These are phyloP conservation scores for Planococcus citri DNA, from an alignment of 1,140 invertebrate genomes.

Conservation along the genomic window DNA sequence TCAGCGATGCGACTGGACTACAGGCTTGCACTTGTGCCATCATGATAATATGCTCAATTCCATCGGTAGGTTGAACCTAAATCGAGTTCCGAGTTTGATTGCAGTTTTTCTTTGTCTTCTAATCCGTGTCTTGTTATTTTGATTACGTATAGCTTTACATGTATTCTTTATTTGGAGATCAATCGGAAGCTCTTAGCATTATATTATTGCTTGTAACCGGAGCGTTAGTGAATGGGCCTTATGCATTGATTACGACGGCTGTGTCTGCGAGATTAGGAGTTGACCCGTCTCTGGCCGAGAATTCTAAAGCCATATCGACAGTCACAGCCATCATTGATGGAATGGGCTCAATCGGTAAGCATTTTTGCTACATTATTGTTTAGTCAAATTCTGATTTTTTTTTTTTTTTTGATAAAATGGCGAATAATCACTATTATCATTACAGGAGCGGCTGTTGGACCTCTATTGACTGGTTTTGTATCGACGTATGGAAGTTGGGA, in stretches of 20 bases:
- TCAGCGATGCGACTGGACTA: conserved; percentile 72
- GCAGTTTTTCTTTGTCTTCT: not conserved
- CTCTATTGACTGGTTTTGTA: conserved; percentile 76
- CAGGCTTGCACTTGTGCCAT: conserved; percentile 69
- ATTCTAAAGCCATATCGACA: conserved; percentile 81
- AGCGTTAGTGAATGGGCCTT: conserved; percentile 83
- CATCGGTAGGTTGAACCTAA: conserved; percentile 32
- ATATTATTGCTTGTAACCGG: conserved; percentile 63
- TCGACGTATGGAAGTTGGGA: conserved; percentile 56
- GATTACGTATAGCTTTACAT: conserved; percentile 57
- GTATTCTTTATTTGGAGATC: conserved; percentile 43
- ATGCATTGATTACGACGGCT: conserved; percentile 89
- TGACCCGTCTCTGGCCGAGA: conserved; percentile 68
- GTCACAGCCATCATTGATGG: conserved; percentile 96
- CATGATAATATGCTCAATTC: conserved; percentile 69
- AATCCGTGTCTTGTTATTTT: conserved; percentile 22
- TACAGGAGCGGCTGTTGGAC: conserved; percentile 76
- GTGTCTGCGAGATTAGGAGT: conserved; percentile 89
- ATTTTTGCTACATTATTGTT: not conserved
- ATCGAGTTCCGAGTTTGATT: not conserved
- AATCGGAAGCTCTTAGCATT: conserved; percentile 30
- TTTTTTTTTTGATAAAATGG: too few species aligned
- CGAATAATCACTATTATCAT: not conserved
- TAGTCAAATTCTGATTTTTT: not conserved
- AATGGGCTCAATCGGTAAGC: conserved; percentile 73